These are phyloP conservation scores for Meandrina meandrites DNA, from an alignment of 92 coral and sea anemone species.

Conservation along the genomic window DNA sequence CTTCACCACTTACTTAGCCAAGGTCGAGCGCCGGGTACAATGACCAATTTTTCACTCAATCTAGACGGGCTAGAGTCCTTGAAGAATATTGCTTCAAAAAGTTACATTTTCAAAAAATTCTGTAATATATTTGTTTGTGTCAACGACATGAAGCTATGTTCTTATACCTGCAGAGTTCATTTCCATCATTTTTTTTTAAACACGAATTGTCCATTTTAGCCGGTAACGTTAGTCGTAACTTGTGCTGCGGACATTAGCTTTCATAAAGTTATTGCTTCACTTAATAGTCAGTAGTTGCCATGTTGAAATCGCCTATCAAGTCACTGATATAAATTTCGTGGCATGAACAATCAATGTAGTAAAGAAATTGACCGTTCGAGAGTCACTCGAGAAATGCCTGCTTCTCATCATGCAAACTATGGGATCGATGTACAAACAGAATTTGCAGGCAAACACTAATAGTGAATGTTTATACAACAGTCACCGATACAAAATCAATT, in stretches of 20 bases:
- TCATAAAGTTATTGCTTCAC: not conserved
- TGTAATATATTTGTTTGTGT: not conserved
- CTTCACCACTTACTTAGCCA: conserved; percentile 2
- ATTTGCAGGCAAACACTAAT: not conserved
- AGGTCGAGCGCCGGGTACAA: conserved; percentile 5
- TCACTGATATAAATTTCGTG: not conserved
- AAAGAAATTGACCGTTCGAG: too few species aligned
- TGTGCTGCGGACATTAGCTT: not conserved
- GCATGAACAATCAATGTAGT: not conserved
- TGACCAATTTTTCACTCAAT: not conserved
- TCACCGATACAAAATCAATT: not conserved
- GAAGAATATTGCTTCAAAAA: not conserved
- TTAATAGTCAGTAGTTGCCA: not conserved
- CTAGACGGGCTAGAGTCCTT: not conserved
- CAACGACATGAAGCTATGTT: not conserved
- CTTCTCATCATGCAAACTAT: too few species aligned
- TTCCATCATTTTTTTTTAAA: not conserved
- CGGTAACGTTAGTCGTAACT: not conserved
- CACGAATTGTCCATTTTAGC: not conserved
- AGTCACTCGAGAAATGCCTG: too few species aligned
- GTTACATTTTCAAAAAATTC: not conserved
- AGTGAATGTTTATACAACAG: not conserved
- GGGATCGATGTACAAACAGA: not conserved
- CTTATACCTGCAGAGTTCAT: not conserved
- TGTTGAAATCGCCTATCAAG: not conserved